Base-by-base conservation (phyloP, 2,888 invertebrate genomes). In the Cataglyphis rosenhaueri region DNA sequence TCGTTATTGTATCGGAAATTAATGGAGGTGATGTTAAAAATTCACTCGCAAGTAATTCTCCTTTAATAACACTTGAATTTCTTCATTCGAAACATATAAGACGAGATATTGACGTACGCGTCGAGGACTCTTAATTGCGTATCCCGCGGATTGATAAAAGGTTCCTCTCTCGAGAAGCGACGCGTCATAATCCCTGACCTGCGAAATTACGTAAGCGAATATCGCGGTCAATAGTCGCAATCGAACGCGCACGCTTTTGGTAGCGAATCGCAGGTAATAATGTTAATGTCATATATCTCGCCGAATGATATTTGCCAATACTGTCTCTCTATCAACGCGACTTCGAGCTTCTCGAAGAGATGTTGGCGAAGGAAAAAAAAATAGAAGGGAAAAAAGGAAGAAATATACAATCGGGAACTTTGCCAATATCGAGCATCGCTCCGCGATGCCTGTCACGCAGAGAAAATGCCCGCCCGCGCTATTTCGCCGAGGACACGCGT, bases 381-480 rank as follows among this genome's bases (percentile, higher is more conserved):
- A 57, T 10, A 41, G 8, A 9, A 29, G 2, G 1, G 15, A 10
- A 15, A 6, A 1, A 6, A 4, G 15, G 74, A 82, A 21, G 21
- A 64, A 55, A 59, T 38, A 48, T 21, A 5, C 21, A 29, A 18
- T 15, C 41, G 82, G 87, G 84, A 86, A 83, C 84, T 84, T 85
- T 87, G 89, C 85, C 89, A 88, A 84, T 84, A 83, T 82, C 82
- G 81, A 57, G 64, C 32, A 29, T 29, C 38, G 64, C 61, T 84
- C 70, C 35, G 59, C 83, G 65, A 82, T 78, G 61, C 38, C 48
- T n/a, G 71, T 81, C 75, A 85, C 82, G 82, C 52, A 62, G 65
- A 74, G 64, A 65, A 71, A 75, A 61, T 25, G n/a, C 57, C 44
- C 21, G 21, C 66, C 35, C 52, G 10, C 15, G 66, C 38, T 29